Conservation (phyloP, 2,888 invertebrate genomes). For the Diarsia rubi region DNA sequence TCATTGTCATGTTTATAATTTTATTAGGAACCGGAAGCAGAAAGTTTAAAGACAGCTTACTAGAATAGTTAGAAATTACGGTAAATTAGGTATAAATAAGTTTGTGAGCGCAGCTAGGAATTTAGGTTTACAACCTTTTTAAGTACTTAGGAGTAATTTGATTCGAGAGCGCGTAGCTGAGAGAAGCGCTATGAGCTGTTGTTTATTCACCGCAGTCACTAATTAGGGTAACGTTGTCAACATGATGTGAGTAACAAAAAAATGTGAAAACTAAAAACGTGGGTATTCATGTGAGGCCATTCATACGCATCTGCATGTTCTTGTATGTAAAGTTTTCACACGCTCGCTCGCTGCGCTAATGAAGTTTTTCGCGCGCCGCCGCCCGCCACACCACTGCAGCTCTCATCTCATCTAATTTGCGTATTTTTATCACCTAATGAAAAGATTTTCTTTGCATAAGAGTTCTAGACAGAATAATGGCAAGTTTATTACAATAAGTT, state of each 20-base stretch:
- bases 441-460: conserved; percentile 58
- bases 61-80: conserved; percentile 12
- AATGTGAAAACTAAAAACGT: conserved; percentile 52
- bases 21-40: conserved; percentile 44
- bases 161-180: conserved; percentile 33
- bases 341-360: conserved; percentile 67
- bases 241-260: conserved; percentile 39
- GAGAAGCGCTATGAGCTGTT: conserved; percentile 1
- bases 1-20: conserved; percentile 55
- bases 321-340: conserved; percentile 60
- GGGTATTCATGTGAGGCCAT: conserved; percentile 49
- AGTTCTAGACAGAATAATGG: conserved; percentile 34
- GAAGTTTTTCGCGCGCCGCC: conserved; percentile 66
- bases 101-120: conserved; percentile 25
- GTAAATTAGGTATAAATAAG: conserved; percentile 11
- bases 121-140: conserved; percentile 46
- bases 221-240: conserved; percentile 42
- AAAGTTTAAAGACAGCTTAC: conserved; percentile 39
- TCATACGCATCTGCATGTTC: conserved; percentile 57
- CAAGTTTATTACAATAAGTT: conserved; percentile 64
- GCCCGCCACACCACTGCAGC: conserved; percentile 15
- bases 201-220: conserved; percentile 30
- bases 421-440: conserved; percentile 71
- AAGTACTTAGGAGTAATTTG: conserved; percentile 35
- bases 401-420: conserved; percentile 71